Evolutionary conservation across 2,113 vertebrate genomes (phyloP), one percentile per base, ranked within the genome.

Genomic region (Bubo bubo): DNA sequence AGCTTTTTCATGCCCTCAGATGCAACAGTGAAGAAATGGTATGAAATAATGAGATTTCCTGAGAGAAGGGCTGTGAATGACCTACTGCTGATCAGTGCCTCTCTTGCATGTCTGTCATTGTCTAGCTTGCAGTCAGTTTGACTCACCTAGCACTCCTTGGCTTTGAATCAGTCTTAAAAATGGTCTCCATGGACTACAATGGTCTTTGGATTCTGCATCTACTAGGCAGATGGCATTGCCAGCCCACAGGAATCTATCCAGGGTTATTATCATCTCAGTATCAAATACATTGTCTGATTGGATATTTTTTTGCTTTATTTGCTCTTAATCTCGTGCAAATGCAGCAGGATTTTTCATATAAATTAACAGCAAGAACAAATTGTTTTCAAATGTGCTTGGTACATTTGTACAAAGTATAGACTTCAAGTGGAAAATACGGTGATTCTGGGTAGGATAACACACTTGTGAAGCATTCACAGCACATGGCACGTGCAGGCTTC

Each of bases 171-270:
- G n/a, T 45, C 60, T 88, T 82, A 68, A 85, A 64, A 53, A 56
- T 2, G 2, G 24, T 58, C n/a, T 66, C 41, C 22, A 6, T 14
- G 23, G 27, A 50, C 39, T 93, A 3, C 35, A 47, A 0, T 41
- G 37, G 32, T 79, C 63, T 77, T 83, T 90, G 86, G 79, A 90
- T 88, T 76, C 50, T 90, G 28, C 21, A 71, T 62, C 28, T 12
- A 23, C 41, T 45, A 86, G 95, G 87, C 94, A 98, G 96, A 93
- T 97, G 97, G 95, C 66, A 94, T 95, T 81, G 56, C 94, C 93
- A 96, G 79, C 90, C 53, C 77, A 41, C 89, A 88, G 88, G 79
- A 96, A 94, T 91, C 93, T 75, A 30, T 79, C 86, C 92, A 95
- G 92, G 68, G 71, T 94, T 95, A 73, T 96, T 95, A 95, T 63